Evolutionary conservation across 1,140 invertebrate genomes (phyloP).

Genomic region (Bombus sylvicola): DNA sequence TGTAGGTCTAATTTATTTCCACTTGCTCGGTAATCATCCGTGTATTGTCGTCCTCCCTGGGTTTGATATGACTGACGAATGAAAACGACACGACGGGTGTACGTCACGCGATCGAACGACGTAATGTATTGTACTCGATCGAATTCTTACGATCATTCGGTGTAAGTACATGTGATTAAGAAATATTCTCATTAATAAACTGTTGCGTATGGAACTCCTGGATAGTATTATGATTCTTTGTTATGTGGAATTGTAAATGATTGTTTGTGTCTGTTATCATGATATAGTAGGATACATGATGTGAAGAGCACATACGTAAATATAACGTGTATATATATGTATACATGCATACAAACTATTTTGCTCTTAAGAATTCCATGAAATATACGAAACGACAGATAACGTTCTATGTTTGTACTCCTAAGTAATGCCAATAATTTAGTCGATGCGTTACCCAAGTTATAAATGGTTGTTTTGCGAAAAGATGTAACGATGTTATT

Average conservation of each 20-base stretch:
- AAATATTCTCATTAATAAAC: not conserved
- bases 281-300: not conserved
- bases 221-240: not conserved
- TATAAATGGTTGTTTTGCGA: not conserved
- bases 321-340: not conserved
- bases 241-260: not conserved
- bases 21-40: not conserved
- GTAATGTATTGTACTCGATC: not conserved
- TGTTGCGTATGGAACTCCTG: not conserved
- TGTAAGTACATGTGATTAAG: not conserved
- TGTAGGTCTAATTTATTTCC: not conserved
- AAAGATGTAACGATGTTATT: constrained; percentile 9
- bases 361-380: not conserved
- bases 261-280: not conserved
- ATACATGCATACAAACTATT: not conserved
- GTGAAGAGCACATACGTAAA: not conserved
- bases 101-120: not conserved
- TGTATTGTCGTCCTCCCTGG: not conserved
- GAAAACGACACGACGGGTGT: not conserved
- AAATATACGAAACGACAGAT: not conserved
- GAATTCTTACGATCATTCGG: not conserved
- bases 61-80: not conserved
- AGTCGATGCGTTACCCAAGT: not conserved
- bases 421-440: not conserved
- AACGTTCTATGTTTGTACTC: not conserved